Conservation (phyloP, 2,113 vertebrate genomes). For the Pelecanoides urinatrix region DNA sequence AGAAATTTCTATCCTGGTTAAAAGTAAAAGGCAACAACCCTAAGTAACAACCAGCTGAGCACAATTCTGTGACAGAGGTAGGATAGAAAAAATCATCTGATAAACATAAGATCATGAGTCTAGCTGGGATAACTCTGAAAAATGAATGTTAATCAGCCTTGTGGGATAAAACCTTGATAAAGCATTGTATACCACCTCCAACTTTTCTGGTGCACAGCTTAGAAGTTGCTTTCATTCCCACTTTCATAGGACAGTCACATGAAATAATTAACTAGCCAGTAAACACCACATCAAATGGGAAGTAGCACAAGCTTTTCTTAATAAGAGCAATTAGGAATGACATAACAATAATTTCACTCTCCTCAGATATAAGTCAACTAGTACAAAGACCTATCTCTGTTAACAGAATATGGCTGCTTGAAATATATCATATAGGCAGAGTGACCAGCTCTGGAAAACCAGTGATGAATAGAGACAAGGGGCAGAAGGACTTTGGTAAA, state of each 20-base stretch:
- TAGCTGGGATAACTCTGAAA: not conserved
- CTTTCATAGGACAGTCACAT: not conserved
- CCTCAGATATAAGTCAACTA: not conserved
- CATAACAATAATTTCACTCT: not conserved
- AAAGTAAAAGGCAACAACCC: not conserved
- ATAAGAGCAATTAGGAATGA: not conserved
- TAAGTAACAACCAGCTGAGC: not conserved
- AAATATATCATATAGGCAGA: not conserved
- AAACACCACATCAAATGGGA: not conserved
- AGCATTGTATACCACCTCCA: not conserved
- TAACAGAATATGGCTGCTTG: not conserved
- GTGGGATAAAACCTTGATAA: not conserved
- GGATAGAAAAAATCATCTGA: not conserved
- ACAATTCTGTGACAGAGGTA: not conserved
- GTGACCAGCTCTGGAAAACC: not conserved
- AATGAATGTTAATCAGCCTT: not conserved
- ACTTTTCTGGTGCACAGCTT: not conserved
- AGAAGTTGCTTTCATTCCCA: not conserved
- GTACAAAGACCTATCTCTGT: not conserved
- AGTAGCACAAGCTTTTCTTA: not conserved
- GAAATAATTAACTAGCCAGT: not conserved
- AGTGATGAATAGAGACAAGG: not conserved
- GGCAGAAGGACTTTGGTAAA: not conserved
- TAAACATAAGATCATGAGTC: not conserved
- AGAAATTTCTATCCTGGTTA: not conserved